A percentile compares a stretch with the other conserved stretches of the same genome.
Evolutionary conservation across 2,888 invertebrate genomes (phyloP).

Genomic region (Amorpha juglandis): DNA sequence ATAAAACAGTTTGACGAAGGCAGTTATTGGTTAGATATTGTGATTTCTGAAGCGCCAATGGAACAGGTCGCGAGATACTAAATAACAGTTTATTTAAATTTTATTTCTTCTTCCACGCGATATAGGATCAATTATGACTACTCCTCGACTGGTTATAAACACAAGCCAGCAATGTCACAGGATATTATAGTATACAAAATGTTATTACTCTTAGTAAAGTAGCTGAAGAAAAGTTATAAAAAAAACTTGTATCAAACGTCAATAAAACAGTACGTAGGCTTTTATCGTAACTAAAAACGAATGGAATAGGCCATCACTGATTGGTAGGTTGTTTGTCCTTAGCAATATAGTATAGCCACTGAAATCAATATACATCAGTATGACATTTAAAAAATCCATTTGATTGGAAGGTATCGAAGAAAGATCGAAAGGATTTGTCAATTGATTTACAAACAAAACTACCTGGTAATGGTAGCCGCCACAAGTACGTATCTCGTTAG

Average conservation of each 20-base stretch:
- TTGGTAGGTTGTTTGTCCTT: too few species aligned
- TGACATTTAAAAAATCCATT: too few species aligned
- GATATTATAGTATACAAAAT: not conserved
- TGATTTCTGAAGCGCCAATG: slow-evolving; percentile 14
- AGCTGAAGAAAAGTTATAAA: too few species aligned
- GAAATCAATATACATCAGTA: too few species aligned
- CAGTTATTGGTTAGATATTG: slow-evolving; percentile 2
- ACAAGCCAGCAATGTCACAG: not conserved
- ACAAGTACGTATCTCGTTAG: slow-evolving; percentile 42
- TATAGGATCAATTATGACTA: slow-evolving; percentile 1
- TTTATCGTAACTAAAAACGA: too few species aligned
- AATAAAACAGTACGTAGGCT: too few species aligned
- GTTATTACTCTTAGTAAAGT: too few species aligned
- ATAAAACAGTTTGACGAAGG: not conserved
- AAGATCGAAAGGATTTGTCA: not conserved
- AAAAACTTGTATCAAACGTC: too few species aligned
- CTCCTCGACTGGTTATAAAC: not conserved
- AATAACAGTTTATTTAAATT: slow-evolving; percentile 19
- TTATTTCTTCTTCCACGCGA: slow-evolving; percentile 12
- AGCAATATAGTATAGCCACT: too few species aligned
- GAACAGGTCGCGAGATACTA: slow-evolving; percentile 3
- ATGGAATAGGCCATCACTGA: too few species aligned
- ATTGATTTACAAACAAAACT: not conserved
- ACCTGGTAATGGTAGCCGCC: slow-evolving; percentile 23
- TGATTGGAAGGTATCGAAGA: not conserved